A percentile compares a stretch with the other conserved stretches of the same genome.
phyloP scores from a whole-genome alignment of 2,888 invertebrate species.

The Lamproptera curius region DNA sequence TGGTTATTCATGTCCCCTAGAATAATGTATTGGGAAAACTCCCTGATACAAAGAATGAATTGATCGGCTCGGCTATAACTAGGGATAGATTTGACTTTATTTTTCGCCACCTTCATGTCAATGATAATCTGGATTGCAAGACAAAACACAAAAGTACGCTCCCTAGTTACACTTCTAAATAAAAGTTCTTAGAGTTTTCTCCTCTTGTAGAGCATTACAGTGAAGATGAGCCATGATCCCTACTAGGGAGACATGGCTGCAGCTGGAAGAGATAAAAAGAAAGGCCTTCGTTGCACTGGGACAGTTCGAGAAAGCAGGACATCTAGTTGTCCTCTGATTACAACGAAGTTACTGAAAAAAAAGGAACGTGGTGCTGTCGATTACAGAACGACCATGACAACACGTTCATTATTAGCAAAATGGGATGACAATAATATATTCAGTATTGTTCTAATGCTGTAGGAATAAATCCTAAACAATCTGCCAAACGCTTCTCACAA shows the following conservation, averaged over 20 bases:
- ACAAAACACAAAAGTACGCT: conserved; percentile 34
- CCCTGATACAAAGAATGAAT: conserved; percentile 31
- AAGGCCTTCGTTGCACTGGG: conserved; percentile 27
- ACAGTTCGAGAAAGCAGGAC: conserved; percentile 29
- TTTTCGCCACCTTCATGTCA: conserved; percentile 32
- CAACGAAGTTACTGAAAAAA: conserved; percentile 27
- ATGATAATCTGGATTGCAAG: conserved; percentile 28
- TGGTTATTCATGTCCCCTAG: conserved; percentile 30
- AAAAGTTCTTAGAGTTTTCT: conserved; percentile 29
- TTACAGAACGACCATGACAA: conserved; percentile 27
- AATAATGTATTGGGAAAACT: conserved; percentile 33
- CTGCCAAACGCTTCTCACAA: conserved; percentile 28
- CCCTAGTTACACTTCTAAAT: conserved; percentile 25
- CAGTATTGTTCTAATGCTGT: conserved; percentile 28
- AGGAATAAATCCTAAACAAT: conserved; percentile 24
- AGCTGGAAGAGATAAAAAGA: conserved; percentile 26
- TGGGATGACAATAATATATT: conserved; percentile 29
- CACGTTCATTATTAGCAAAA: conserved; percentile 23
- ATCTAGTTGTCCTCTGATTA: too few species aligned
- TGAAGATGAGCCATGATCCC: conserved; percentile 30
- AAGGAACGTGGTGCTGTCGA: conserved; percentile 29
- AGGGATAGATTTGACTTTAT: conserved; percentile 32
- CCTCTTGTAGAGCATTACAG: conserved; percentile 31
- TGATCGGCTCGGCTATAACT: conserved; percentile 28
- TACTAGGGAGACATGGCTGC: too few species aligned